Base-by-base conservation (phyloP, 2,113 vertebrate species). In the Cheirogaleus medius region DNA sequence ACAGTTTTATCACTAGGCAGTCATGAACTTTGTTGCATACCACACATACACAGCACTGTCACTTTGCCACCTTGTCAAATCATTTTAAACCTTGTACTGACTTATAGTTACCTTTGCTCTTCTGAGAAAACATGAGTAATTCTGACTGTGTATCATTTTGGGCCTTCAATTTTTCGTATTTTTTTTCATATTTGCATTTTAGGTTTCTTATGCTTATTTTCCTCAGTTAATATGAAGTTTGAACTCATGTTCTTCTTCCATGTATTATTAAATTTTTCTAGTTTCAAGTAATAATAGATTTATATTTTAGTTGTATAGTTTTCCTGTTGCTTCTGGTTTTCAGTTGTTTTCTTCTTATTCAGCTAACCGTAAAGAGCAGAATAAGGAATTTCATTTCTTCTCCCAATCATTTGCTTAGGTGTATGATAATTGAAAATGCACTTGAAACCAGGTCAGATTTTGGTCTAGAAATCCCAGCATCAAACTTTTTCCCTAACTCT, bases 371-470 rank as follows among this genome's bases (percentile, higher is more conserved):
- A 97, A 95, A 96, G 98, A 98, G 13, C 98, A 98, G 14, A 98
- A 20, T 97, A 98, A 98, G 98, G 97, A 97, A 77, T 93, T 98
- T 97, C 27, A 98, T 97, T 91, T 99, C 98, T 47, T 98, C 98
- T 83, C 97, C 98, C 85, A 97, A 95, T 71, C 97, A 98, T 97
- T 98, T 99, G 74, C 98, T 98, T 84, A 98, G 98, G 98, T 98
- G 86, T 98, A 98, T 98, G 52, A 95, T 98, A 15, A 98, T 98
- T 98, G 98, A 98, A 87, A 98, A 96, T 93, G 98, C 98, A 66
- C 98, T 98, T 98, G 98, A 97, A 85, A 97, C 97, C 91, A 98
- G 98, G 83, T 98, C 98, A 82, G 98, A 98, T 47, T 98, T 97
- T 91, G 96, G 94, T 98, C 98, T 98, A 98, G 97, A 96, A 87